Conservation (phyloP, 2,888 invertebrate genomes). For the Dichetophora obliterata region DNA sequence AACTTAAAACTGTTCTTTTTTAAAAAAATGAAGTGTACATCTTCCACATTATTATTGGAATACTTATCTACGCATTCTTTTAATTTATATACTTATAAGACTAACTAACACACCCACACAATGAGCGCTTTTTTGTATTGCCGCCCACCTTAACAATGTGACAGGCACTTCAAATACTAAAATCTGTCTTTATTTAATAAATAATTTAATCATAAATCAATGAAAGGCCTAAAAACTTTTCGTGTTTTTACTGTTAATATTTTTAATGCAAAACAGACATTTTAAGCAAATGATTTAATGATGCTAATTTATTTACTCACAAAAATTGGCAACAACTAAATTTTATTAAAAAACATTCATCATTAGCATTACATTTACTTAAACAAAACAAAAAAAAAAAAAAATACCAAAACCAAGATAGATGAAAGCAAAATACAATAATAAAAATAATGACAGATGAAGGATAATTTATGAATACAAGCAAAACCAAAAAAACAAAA, state of each 20-base stretch:
- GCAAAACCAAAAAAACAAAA: slow-evolving; percentile 49
- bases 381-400: slow-evolving; percentile 39
- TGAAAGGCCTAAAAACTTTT: background rate
- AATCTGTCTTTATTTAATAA: background rate
- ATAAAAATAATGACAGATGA: too few relatives aligned
- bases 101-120: too few relatives aligned
- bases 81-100: too few relatives aligned
- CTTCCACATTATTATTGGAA: too few relatives aligned
- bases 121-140: too few relatives aligned
- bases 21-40: too few relatives aligned
- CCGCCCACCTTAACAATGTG: too few relatives aligned
- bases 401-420: slow-evolving; percentile 35
- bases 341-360: slow-evolving; percentile 59
- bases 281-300: background rate
- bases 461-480: slow-evolving; percentile 44
- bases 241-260: background rate
- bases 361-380: slow-evolving; percentile 48
- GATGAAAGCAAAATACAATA: background rate
- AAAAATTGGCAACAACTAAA: slow-evolving; percentile 59
- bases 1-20: too few relatives aligned
- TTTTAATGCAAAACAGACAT: background rate
- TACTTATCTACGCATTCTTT: too few relatives aligned
- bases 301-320: slow-evolving; percentile 53
- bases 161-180: background rate
- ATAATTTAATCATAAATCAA: background rate